Base-by-base conservation (phyloP, 2,797 vertebrate species). In the Momotus momota region DNA sequence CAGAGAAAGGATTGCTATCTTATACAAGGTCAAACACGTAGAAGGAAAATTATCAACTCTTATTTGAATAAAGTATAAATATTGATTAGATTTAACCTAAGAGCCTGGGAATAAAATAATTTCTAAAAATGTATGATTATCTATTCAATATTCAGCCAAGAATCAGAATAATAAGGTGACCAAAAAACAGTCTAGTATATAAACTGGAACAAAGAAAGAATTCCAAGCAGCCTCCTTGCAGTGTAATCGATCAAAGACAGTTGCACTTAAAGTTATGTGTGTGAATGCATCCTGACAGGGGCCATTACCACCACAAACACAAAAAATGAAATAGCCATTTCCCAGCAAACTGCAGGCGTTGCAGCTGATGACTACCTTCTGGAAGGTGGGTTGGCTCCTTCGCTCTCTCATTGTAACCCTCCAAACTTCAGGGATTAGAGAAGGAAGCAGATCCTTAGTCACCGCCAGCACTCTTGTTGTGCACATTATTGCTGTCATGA, bases 61-160 rank as follows among this genome's bases (percentile, higher is more conserved):
- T 85, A 73, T 94, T 96, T 96, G 75, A 97, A 91, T 95, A 86
- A 95, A 93, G 54, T 75, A 96, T 96, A 97, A 97, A 96, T 97
- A 97, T 97, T 97, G 92, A 97, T 97, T 96, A 95, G 41, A 88
- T 86, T 86, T 84, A 88, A 95, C 35, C 35, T 40, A 95, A 79
- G 46, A 94, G 61, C 54, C 81, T 94, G 65, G 54, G 87, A 95
- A 96, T 92, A 88, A 95, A 97, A 88, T 93, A 21, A 94, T 95
- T 96, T 97, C 91, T 95, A 94, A 96, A 97, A 94, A 88, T 93
- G 97, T 33, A 35, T 70, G 67, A 96, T 97, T 97, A 95, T 88
- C 92, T 97, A 95, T 95, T 94, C 87, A 83, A 91, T 65, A 87
- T 96, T 92, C 92, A 94, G 74, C n/a, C 70, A 96, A 75, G 46